phyloP scores from a whole-genome alignment of 1,140 invertebrate genomes.

The Coelopa frigida region DNA sequence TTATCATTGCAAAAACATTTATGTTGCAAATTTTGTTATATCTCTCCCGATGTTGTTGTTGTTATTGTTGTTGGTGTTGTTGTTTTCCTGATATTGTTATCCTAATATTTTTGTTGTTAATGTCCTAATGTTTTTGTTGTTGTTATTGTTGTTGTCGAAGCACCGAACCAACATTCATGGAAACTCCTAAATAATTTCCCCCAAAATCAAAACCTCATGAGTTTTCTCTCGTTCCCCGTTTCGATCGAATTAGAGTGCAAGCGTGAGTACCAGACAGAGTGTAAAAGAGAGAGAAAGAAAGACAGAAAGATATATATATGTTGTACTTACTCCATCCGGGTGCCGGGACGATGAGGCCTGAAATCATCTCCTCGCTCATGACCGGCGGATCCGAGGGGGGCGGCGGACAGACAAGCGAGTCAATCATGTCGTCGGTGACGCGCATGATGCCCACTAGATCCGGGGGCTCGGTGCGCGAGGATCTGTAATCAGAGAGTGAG shows the following conservation, averaged over 20 bases:
- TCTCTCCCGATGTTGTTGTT: too few relatives aligned
- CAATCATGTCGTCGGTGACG: constrained; percentile 86
- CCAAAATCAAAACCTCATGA: too few relatives aligned
- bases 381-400: constrained; percentile 86
- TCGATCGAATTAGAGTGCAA: too few relatives aligned
- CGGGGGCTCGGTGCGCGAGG: constrained; percentile 88
- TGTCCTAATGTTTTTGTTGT: too few relatives aligned
- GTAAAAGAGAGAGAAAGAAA: constrained; percentile 1
- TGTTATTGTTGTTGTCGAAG: too few relatives aligned
- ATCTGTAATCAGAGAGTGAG: constrained; percentile 45
- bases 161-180: too few relatives aligned
- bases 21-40: too few relatives aligned
- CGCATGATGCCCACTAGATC: constrained; percentile 76
- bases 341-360: constrained; percentile 89
- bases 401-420: constrained; percentile 90
- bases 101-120: too few relatives aligned
- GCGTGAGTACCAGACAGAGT: too few relatives aligned
- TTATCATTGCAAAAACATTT: too few relatives aligned
- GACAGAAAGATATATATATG: constrained; percentile 8
- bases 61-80: neutral
- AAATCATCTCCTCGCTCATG: constrained; percentile 93
- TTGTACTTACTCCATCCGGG: constrained; percentile 78
- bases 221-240: too few relatives aligned
- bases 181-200: too few relatives aligned
- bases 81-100: neutral